Evolutionary conservation across 2,797 vertebrate species (phyloP), one percentile per base, ranked within the genome.

Genomic region (Sylvilagus floridanus): DNA sequence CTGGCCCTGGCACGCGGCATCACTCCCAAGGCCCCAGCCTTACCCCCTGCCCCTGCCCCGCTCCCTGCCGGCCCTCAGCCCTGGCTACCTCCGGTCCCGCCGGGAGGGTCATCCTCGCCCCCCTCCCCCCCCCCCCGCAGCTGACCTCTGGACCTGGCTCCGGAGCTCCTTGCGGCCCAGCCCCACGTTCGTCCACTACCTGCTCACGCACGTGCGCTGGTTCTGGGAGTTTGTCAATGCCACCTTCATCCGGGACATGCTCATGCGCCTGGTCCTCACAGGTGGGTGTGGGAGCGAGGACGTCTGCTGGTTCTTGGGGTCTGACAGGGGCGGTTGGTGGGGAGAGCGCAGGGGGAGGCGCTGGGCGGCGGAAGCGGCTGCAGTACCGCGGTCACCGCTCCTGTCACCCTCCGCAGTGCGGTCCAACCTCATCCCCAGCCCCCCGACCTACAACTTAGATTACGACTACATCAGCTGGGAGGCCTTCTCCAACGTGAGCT

Each of bases 401-500:
- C 84, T 93, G 93, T 96, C 4, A 10, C 37, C 78, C 63, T 75
- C 82, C 96, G 22, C 97, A 99, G 99, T 96, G 66, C 98, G 99
- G 35, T 98, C 99, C 95, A 98, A 98, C 60, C 98, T 99, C 32
- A 99, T 99, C 94, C 99, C 99, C 93, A 99, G 99, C 85, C 99
- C 99, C 24, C 99, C 99, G 0, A 99, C 99, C 35, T 99, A 99
- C 98, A 99, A 99, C 93, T 98, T 98, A 2, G 99, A 98, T 4
- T 98, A 99, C 0, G 99, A 98, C 82, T 99, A 99, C 97, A 97
- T 99, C 97, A 99, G 96, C 98, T 99, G 99, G 99, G 99, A 99
- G 96, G 97, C 99, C 9, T 99, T 99, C 90, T 97, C 98, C 98
- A 99, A 99, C 0, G 95, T 97, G 92, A 99, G 98, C 95, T 99